Evolutionary conservation across 2,113 vertebrate species (phyloP), one percentile per base, ranked within the genome.

Genomic region (Platichthys flesus): DNA sequence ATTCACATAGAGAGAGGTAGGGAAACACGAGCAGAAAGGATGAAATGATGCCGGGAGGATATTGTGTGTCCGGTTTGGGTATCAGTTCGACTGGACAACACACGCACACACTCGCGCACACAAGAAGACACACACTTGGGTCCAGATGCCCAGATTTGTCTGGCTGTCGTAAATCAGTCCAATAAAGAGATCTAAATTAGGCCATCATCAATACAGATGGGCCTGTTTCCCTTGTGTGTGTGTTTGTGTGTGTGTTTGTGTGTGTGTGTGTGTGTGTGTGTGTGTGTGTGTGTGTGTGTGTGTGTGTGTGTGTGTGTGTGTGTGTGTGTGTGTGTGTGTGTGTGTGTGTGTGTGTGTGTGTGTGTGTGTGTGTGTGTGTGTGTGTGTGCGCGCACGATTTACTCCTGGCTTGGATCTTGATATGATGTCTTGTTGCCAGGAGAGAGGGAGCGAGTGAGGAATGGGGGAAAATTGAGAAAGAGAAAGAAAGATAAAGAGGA

Each of bases 171-270:
- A 89, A 92, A 92, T 92, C 89, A 92, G 86, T 81, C 85, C 89
- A 87, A 90, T 92, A 90, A 90, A 90, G 83, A 89, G 86, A 89
- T 89, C 86, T 89, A 92, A 92, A 91, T 91, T 90, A 91, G 88
- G 89, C 88, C 85, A 90, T 92, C 90, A 90, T 92, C 86, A 92
- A 89, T 90, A 86, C 88, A 91, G 88, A 92, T 92, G 89, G 88
- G 85, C 82, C 84, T 73, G 84, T 82, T 66, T 74, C 74, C 78
- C 51, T 24, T 10, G 7, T 55, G 20, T 55, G 57, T 72, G 51
- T 49, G 59, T 10, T 5, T 55, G 20, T 55, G 51, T 72, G 57
- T 72, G 51, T 49, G 59, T 10, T 5, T 55, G 20, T 55, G 42
- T 72, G 57, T 72, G 51, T 49, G 59, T 10, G 7, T 55, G 20